Percentiles rank a stretch among this genome's conserved stretches.
These are phyloP conservation scores for Anastrepha ludens DNA, from an alignment of 1,140 invertebrate genomes.

Conservation along the genomic window DNA sequence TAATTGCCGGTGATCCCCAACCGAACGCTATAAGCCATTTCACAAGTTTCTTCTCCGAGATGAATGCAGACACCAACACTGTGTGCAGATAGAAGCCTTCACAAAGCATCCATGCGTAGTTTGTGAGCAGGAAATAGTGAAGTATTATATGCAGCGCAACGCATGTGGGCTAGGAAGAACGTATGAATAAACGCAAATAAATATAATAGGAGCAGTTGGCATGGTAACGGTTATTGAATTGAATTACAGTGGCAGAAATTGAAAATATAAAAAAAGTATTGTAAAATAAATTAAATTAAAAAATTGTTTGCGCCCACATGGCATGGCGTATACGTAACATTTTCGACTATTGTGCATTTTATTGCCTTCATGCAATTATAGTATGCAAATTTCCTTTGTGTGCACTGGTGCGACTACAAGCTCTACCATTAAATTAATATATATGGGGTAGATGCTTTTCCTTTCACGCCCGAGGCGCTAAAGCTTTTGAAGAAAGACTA, in stretches of 20 bases:
- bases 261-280: not conserved
- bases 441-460: not conserved
- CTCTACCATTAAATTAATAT: not conserved
- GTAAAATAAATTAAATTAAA: not conserved
- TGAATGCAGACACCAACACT: conserved; percentile 92
- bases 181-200: not conserved
- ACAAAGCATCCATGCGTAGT: conserved; percentile 97
- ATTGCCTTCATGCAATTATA: conserved; percentile 2
- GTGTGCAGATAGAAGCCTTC: conserved; percentile 96
- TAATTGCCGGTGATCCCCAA: conserved; percentile 87
- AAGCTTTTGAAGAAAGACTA: not conserved
- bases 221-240: conserved; percentile 20
- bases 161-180: conserved; percentile 82
- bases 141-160: conserved; percentile 87
- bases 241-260: not conserved
- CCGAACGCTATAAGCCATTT: conserved; percentile 88
- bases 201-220: not conserved
- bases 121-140: conserved; percentile 92
- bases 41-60: conserved; percentile 88
- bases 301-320: not conserved
- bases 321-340: not conserved
- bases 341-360: conserved; percentile 26
- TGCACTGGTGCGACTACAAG: not conserved
- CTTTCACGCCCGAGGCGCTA: not conserved
- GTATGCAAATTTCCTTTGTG: conserved; percentile 27